Evolutionary conservation across 2,113 vertebrate genomes (phyloP), one percentile per base, ranked within the genome.

Genomic region (Semnornis frantzii): DNA sequence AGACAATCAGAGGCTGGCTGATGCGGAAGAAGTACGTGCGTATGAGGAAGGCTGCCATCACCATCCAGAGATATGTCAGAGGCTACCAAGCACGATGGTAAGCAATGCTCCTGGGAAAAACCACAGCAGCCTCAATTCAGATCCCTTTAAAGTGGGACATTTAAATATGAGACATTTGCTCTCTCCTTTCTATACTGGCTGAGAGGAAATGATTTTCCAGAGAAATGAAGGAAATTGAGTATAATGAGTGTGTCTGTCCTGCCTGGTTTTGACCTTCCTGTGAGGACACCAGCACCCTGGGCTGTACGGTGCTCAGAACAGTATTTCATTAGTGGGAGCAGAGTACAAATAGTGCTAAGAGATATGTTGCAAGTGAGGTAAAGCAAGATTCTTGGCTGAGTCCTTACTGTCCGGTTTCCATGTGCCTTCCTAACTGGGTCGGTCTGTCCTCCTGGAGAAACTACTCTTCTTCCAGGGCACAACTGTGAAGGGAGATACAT

Each of bases 61-160:
- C 98, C 31, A 98, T 99, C 94, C 99, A 99, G 98, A 98, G 98
- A 98, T 97, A 98, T 3, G 98, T 99, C 97, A 98, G 99, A 64
- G 99, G 99, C 55, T 98, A 99, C 97, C 99, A 99, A 94, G 99
- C 99, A 42, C 98, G 99, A 97, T 99, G 99, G 99, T 99, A 95
- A 97, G 99, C 91, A 39, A n/a, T 42, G 42, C 89, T 82, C 74
- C 0, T 28, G 80, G 82, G 66, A 46, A 44, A 73, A 39, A n/a
- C 31, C 60, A 78, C 66, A 2, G 25, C 73, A 81, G 71, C 68
- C 78, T 72, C 48, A 31, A 31, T 57, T 76, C 46, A 31, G 1
- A 31, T 55, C 33, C 31, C 33, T 68, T 4, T 27, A 59, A 59
- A 80, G 33, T 28, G n/a, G 84, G 81, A 15, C 60, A 58, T 64